These are phyloP conservation scores for Corvus moneduloides DNA, from an alignment of 2,113 vertebrate species.

Conservation along the genomic window DNA sequence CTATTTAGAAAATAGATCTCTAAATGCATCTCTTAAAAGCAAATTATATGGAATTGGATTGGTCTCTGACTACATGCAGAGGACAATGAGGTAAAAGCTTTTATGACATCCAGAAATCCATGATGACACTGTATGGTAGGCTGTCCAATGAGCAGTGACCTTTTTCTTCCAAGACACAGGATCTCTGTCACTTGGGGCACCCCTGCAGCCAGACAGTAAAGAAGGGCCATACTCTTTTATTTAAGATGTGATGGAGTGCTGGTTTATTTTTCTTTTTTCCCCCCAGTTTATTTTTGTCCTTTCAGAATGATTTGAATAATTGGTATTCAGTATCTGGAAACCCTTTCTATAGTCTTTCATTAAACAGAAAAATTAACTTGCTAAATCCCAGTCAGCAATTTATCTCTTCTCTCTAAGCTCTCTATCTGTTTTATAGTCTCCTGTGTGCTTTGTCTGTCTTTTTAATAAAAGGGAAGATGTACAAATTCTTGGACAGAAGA, in stretches of 20 bases:
- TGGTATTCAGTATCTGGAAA: not conserved
- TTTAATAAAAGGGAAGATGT: not conserved
- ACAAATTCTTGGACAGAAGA: not conserved
- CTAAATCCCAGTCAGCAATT: not conserved
- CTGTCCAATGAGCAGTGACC: not conserved
- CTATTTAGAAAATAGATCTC: not conserved
- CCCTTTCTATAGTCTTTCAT: not conserved
- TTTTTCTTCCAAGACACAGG: not conserved
- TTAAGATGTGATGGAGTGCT: not conserved
- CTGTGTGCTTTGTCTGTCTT: not conserved
- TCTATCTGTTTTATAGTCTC: not conserved
- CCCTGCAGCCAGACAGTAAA: not conserved
- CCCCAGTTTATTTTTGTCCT: not conserved
- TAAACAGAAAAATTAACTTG: not conserved
- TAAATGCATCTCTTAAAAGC: not conserved
- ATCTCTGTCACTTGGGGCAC: not conserved
- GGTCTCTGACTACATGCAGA: not conserved
- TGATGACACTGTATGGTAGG: not conserved
- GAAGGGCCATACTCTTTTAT: not conserved
- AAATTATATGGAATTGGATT: not conserved
- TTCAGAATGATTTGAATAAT: not conserved
- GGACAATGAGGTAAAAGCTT: not conserved
- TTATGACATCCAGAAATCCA: not conserved
- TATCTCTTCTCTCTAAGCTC: not conserved
- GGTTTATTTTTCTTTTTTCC: not conserved